These are phyloP conservation scores for Olivierus martensii DNA, from an alignment of 1,140 invertebrate genomes.

Conservation along the genomic window DNA sequence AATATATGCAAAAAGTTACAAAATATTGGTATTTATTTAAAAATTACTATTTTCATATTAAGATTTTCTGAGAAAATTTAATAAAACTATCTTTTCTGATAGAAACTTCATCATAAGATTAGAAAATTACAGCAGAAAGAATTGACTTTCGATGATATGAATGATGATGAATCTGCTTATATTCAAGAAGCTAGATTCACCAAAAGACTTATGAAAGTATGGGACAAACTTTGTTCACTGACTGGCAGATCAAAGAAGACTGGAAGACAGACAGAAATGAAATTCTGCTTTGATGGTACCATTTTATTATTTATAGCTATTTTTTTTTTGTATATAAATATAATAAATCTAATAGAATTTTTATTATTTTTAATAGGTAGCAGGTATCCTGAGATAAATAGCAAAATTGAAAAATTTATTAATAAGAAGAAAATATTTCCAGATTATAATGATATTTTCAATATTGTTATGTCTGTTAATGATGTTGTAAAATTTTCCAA, in stretches of 20 bases:
- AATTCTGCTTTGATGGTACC: slow-evolving; percentile 27
- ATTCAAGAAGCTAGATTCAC: slow-evolving; percentile 29
- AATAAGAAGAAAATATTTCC: slow-evolving; percentile 31
- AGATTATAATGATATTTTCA: slow-evolving; percentile 28
- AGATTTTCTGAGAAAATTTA: too few relatives aligned
- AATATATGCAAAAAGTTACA: too few relatives aligned
- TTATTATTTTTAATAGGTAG: slow-evolving; percentile 13
- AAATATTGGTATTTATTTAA: too few relatives aligned
- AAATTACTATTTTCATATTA: too few relatives aligned
- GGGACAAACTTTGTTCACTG: slow-evolving; percentile 29
- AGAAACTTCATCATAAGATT: slow-evolving; percentile 29
- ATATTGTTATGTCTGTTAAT: slow-evolving; percentile 26
- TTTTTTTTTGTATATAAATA: background rate
- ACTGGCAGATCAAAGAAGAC: slow-evolving; percentile 22
- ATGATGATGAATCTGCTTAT: slow-evolving; percentile 28
- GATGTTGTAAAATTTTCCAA: slow-evolving; percentile 20
- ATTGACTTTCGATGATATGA: slow-evolving; percentile 28
- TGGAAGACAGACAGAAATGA: slow-evolving; percentile 27
- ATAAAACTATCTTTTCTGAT: slow-evolving; percentile 10
- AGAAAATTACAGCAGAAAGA: slow-evolving; percentile 25
- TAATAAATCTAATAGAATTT: background rate
- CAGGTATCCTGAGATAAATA: slow-evolving; percentile 28
- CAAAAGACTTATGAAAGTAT: slow-evolving; percentile 29
- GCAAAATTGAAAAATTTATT: slow-evolving; percentile 27
- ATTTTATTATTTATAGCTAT: background rate